Conservation (phyloP, 2,888 invertebrate genomes). For the Leucophenga maculata region DNA sequence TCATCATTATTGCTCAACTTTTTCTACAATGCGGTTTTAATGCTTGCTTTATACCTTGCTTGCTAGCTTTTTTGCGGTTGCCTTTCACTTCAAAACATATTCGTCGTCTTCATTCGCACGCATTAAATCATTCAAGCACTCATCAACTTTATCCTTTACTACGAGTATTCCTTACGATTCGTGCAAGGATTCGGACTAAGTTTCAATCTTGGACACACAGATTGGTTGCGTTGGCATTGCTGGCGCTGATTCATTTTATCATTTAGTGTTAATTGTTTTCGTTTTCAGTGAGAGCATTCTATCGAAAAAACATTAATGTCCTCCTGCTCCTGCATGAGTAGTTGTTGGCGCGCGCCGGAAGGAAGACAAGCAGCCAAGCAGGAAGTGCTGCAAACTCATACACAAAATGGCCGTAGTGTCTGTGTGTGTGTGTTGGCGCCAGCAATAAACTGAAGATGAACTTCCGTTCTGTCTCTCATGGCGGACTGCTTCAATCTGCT, state of each 20-base stretch:
- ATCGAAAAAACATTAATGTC: constrained; percentile 60
- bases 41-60: not conserved
- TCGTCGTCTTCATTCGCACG: constrained; percentile 46
- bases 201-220: not conserved
- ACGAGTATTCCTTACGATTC: constrained; percentile 31
- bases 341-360: constrained; percentile 21
- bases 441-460: constrained; percentile 60
- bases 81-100: not conserved
- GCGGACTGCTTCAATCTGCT: constrained; percentile 33
- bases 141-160: constrained; percentile 34
- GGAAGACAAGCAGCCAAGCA: constrained; percentile 24
- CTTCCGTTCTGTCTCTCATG: constrained; percentile 50
- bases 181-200: not conserved
- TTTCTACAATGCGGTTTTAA: constrained; percentile 24
- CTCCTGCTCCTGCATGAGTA: not conserved
- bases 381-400: constrained; percentile 32
- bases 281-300: constrained; percentile 52
- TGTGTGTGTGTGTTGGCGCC: constrained; percentile 47
- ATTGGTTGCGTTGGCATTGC: not conserved
- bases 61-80: not conserved
- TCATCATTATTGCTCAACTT: constrained; percentile 64
- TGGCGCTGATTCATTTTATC: constrained; percentile 49
- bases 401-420: constrained; percentile 32
- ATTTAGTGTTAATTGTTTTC: constrained; percentile 65
- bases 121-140: constrained; percentile 26